Base-by-base conservation (phyloP, 1,140 invertebrate species). In the Brachionus koreanus region DNA sequence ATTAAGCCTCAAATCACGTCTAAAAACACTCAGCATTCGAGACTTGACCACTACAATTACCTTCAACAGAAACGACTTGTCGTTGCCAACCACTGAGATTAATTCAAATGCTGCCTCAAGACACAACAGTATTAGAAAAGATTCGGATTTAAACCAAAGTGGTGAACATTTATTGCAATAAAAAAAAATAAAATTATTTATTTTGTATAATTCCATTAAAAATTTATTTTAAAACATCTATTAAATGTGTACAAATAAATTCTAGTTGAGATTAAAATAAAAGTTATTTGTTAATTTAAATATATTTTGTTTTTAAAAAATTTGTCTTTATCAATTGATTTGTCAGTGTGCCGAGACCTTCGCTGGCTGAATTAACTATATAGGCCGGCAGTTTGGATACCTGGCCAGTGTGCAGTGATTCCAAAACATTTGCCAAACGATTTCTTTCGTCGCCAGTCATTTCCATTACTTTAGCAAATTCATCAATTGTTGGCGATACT, bases 351-450 rank as follows among this genome's bases (percentile, higher is more conserved):
- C 76, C 76, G 12, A 79, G 37, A 25, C 76, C 76, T 61, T 79
- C 76, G 23, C 46, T 61, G 10, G 76, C 76, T 25, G 76, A 79
- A 65, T 79, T 79, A 39, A 79, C 76, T 16, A 79, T 79, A 25
- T 61, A 79, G 35, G 46, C 19, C 19, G 76, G 76, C n/a, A 79
- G 25, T n/a, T 79, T 25, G n/a, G 25, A 35, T 16, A 79, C 16
- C 57, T 79, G 76, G 23, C 76, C 76, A 29, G 76, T 79, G 23
- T 79, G 49, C 16, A 79, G 16, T 39, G 76, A 79, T 19, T 57
- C 61, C 19, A 79, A 37, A 16, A 65, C 76, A 61, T 61, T 37
- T 37, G 52, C 49, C 49, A 79, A 39, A 5, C 76, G 33, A 39
- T 61, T 65, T 43, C 16, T 79, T 43, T 82, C 82, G 4, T 23